Conservation (phyloP, 2,888 invertebrate species). For the Thereva unica region DNA sequence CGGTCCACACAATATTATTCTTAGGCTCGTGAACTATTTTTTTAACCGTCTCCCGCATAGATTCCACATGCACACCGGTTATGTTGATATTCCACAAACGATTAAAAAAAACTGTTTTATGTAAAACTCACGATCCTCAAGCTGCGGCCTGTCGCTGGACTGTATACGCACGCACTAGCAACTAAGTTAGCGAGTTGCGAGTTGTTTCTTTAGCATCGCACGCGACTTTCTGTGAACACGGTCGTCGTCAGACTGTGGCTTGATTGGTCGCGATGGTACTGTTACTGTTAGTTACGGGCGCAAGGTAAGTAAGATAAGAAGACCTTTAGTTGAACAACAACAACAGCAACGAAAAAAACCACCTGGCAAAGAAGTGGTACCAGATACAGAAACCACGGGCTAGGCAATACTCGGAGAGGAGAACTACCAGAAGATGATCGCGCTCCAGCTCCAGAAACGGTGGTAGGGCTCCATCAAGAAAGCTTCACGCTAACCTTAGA, state of each 20-base stretch:
- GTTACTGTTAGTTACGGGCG: conserved; percentile 35
- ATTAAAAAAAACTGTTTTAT: too few species aligned
- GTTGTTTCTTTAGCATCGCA: conserved; percentile 18
- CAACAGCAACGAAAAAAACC: conserved; percentile 20
- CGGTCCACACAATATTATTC: too few species aligned
- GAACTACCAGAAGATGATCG: background rate
- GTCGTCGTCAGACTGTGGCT: conserved; percentile 39
- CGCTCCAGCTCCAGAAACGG: too few species aligned
- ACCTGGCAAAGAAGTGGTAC: conserved; percentile 19
- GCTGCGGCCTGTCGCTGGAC: conserved; percentile 2
- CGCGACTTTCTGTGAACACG: conserved; percentile 38
- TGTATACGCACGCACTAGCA: conserved; percentile 16
- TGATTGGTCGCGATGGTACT: conserved; percentile 32
- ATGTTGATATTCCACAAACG: too few species aligned
- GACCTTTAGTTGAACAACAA: conserved; percentile 23
- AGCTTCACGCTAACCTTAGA: too few species aligned
- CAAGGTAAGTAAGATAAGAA: conserved; percentile 34
- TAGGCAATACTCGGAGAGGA: background rate
- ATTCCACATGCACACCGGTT: too few species aligned
- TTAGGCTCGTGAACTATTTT: too few species aligned
- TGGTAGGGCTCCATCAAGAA: too few species aligned
- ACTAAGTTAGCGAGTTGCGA: conserved; percentile 21
- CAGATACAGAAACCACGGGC: background rate
- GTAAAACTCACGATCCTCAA: too few species aligned
- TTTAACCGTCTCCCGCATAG: too few species aligned